Percentiles rank a stretch among this genome's conserved stretches.
Evolutionary conservation across 2,888 invertebrate genomes (phyloP).

Genomic region (Cantharis rufa): DNA sequence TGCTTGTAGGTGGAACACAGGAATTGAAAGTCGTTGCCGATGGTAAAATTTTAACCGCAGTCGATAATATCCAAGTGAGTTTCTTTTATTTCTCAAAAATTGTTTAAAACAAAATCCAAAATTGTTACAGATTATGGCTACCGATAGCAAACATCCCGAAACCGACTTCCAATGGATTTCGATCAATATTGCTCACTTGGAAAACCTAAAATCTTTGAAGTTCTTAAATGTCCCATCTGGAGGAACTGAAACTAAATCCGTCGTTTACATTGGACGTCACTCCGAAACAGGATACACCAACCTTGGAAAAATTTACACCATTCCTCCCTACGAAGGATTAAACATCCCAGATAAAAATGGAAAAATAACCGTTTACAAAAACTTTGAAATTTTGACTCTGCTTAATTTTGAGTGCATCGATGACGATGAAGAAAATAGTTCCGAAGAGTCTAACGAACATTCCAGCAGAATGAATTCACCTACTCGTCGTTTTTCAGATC

Average conservation of each 20-base stretch:
- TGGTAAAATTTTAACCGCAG: too few species aligned
- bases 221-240: not conserved
- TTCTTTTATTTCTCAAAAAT: not conserved
- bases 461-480: not conserved
- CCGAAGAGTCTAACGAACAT: not conserved
- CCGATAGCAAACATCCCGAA: not conserved
- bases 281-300: not conserved
- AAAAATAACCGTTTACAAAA: not conserved
- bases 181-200: not conserved
- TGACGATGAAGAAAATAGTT: not conserved
- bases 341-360: not conserved
- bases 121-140: not conserved
- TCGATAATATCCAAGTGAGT: not conserved
- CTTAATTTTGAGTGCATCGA: not conserved
- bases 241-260: not conserved
- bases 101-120: not conserved
- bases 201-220: not conserved
- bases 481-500: too few species aligned
- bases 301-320: conserved; percentile 3
- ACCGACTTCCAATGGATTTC: not conserved
- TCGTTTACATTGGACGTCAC: not conserved
- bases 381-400: not conserved
- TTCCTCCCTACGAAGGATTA: not conserved
- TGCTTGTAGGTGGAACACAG: not conserved
- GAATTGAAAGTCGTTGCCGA: not conserved